Evolutionary conservation across 2,113 vertebrate genomes (phyloP), one percentile per base, ranked within the genome.

Genomic region (Pteronura brasiliensis): DNA sequence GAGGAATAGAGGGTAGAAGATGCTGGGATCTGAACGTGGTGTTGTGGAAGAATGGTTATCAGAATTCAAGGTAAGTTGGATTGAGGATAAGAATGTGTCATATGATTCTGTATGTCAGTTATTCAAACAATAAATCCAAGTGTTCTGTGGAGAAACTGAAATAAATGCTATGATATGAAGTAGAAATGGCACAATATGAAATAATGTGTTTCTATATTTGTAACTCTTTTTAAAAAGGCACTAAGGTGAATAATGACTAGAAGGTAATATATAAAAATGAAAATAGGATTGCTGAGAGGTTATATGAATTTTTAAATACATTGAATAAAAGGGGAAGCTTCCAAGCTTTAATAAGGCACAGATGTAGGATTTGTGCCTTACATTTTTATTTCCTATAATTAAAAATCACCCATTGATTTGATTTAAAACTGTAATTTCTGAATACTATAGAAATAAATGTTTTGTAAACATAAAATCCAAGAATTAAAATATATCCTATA

Each of bases 1-100:
- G 97, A 98, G 97, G 86, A 98, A 92, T 94, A 97, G 97, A 98
- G 97, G 98, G 97, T 98, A 97, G 98, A 98, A 99, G 99, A 99
- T 99, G 99, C 99, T 99, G 99, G 99, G 99, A 98, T 99, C 99
- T 97, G 99, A 99, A 98, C 99, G 99, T 95, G 98, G 99, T 87
- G 99, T 99, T 27, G 99, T 99, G 69, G 99, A 99, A 99, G 99
- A 99, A 99, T 99, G 99, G 99, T 99, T 99, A 97, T 99, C 99
- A 96, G 99, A 99, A 99, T 99, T 99, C 99, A 99, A 99, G 99
- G 99, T 99, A 98, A 99, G 88, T n/a, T 93, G 61, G 93, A 88
- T 72, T 77, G 88, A 52, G 17, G 61, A 87, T 95, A 63, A 34
- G 15, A 55, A 49, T 81, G 20, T 21, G 31, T 44, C 59, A 4